Evolutionary conservation across 2,888 invertebrate genomes (phyloP), one percentile per base, ranked within the genome.

Genomic region (Parnassius mnemosyne): DNA sequence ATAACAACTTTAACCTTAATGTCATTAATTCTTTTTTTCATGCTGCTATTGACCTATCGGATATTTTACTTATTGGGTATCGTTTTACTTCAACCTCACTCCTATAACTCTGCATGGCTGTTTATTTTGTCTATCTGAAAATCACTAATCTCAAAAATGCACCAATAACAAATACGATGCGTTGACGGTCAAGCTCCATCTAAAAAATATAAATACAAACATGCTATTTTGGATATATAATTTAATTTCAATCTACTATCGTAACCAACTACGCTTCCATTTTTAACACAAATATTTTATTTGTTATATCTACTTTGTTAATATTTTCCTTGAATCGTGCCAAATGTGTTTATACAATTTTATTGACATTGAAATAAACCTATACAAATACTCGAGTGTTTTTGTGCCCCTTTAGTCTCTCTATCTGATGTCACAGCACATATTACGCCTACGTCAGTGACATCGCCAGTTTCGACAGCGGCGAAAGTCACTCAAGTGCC

Each of bases 341-440:
- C 75, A 78, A 75, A 72, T 70, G 66, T 69, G 79, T 78, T 78
- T 76, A 75, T 72, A 79, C 74, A 76, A 78, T 81, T 69, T 77
- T 76, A 73, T 69, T 64, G 72, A 64, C 66, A 67, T 75, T 75
- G 69, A 63, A 86, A 84, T 82, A 83, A 85, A 85, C 70, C 69
- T 84, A 76, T 75, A 73, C 74, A 73, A 72, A 72, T 68, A 66
- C 69, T 60, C 69, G 72, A 67, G 74, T 69, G 67, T 77, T 75
- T 75, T 65, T 71, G 64, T 69, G 62, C 65, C 62, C 68, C 71
- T 75, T 69, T 74, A 89, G 92, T 92, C 70, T 92, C 93, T 74
- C 87, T 93, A 68, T 89, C 92, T 73, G 93, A 92, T 76, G 92
- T 91, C 69, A 89, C 92, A 75, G 90, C 92, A 67, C 85, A 91